phyloP scores from a whole-genome alignment of 2,797 vertebrate species.

The Scyliorhinus canicula region DNA sequence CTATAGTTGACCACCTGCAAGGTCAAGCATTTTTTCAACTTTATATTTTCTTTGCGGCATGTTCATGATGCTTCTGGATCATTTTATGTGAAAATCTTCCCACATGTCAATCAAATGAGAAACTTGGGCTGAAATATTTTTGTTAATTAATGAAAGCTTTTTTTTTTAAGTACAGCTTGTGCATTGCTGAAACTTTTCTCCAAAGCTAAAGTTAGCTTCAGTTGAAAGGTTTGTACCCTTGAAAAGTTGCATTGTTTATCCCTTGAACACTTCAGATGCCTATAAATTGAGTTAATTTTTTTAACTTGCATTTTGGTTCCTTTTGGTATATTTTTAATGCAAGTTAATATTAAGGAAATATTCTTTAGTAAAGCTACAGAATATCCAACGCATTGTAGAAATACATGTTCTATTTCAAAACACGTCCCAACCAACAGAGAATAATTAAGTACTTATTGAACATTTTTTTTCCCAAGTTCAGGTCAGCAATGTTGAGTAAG shows the following conservation, averaged over 20 bases:
- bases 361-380: background rate
- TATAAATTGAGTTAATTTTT: background rate
- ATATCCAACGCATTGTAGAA: background rate
- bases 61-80: background rate
- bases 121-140: background rate
- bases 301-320: background rate
- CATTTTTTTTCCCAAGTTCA: background rate
- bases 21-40: background rate
- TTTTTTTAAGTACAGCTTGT: background rate
- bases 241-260: background rate
- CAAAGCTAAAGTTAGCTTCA: no score
- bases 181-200: background rate
- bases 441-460: background rate
- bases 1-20: background rate
- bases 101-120: background rate
- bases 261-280: background rate
- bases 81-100: background rate
- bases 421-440: background rate
- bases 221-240: background rate
- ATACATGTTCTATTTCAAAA: background rate
- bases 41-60: background rate
- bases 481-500: background rate
- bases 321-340: background rate
- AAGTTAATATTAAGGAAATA: background rate
- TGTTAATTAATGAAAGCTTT: background rate